Evolutionary conservation across 2,888 invertebrate species (phyloP).

Genomic region (Hipparchia sbordonii): DNA sequence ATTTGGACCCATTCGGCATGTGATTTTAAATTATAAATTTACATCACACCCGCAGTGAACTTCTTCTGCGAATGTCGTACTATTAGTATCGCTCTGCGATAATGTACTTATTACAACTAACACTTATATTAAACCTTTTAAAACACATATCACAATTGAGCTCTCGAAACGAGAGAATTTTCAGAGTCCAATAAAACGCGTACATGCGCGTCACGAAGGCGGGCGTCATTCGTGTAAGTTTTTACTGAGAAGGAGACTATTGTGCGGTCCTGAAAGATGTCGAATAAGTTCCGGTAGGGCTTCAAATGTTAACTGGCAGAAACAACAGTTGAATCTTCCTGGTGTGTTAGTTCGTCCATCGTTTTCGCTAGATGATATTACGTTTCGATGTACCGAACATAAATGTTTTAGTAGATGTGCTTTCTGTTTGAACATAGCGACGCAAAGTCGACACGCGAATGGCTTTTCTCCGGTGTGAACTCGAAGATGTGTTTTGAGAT

Average conservation of each 20-base stretch:
- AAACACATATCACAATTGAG: slow-evolving; percentile 82
- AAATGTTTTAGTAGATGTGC: slow-evolving; percentile 93
- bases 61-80: slow-evolving; percentile 64
- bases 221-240: slow-evolving; percentile 89
- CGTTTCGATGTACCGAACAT: slow-evolving; percentile 94
- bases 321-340: slow-evolving; percentile 92
- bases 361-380: slow-evolving; percentile 91
- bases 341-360: slow-evolving; percentile 84
- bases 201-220: slow-evolving; percentile 62
- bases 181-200: slow-evolving; percentile 74
- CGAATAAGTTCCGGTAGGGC: slow-evolving; percentile 93
- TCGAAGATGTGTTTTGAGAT: slow-evolving; percentile 93
- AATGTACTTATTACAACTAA: slow-evolving; percentile 68
- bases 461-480: slow-evolving; percentile 95
- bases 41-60: slow-evolving; percentile 63
- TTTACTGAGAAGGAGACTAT: slow-evolving; percentile 93
- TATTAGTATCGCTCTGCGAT: slow-evolving; percentile 80
- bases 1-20: slow-evolving; percentile 80
- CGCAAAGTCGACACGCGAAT: slow-evolving; percentile 93
- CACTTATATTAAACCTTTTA: slow-evolving; percentile 72
- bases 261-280: slow-evolving; percentile 94
- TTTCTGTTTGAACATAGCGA: slow-evolving; percentile 96
- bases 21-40: slow-evolving; percentile 69
- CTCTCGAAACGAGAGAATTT: slow-evolving; percentile 73
- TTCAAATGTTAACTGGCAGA: slow-evolving; percentile 93